phyloP scores from a whole-genome alignment of 1,140 invertebrate species.

The Halesus radiatus region DNA sequence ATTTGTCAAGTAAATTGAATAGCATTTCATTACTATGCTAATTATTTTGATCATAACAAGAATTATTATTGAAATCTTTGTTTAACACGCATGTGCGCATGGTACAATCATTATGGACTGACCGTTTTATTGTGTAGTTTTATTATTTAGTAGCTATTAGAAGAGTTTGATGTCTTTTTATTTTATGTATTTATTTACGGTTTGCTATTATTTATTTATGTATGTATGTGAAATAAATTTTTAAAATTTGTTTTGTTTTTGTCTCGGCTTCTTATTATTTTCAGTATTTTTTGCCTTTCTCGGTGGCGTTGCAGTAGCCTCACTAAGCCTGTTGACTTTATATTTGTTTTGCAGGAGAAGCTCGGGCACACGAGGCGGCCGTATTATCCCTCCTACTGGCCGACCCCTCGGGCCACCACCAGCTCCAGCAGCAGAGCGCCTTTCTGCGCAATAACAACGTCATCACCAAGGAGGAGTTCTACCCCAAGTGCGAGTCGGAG shows the following conservation, averaged over 20 bases:
- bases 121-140: conserved; percentile 27
- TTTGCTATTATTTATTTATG: conserved; percentile 50
- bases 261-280: conserved; percentile 55
- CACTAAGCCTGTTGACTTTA: conserved; percentile 42
- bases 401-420: neutral
- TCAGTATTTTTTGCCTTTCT: conserved; percentile 27
- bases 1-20: conserved; percentile 15
- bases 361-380: neutral
- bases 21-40: neutral
- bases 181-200: conserved; percentile 51
- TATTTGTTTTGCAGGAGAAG: conserved; percentile 51
- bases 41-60: conserved; percentile 40
- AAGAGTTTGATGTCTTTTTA: conserved; percentile 47
- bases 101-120: conserved; percentile 30
- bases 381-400: neutral
- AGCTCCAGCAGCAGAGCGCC: conserved; percentile 18
- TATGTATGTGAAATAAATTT: conserved; percentile 55
- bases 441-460: conserved; percentile 66
- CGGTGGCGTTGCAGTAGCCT: conserved; percentile 58
- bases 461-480: conserved; percentile 43
- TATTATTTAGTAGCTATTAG: conserved; percentile 52
- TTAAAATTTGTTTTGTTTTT: conserved; percentile 49
- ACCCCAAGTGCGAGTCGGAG: conserved; percentile 63
- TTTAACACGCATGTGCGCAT: conserved; percentile 53
- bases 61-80: conserved; percentile 17